phyloP scores from a whole-genome alignment of 2,113 vertebrate genomes.

The Podiceps cristatus region DNA sequence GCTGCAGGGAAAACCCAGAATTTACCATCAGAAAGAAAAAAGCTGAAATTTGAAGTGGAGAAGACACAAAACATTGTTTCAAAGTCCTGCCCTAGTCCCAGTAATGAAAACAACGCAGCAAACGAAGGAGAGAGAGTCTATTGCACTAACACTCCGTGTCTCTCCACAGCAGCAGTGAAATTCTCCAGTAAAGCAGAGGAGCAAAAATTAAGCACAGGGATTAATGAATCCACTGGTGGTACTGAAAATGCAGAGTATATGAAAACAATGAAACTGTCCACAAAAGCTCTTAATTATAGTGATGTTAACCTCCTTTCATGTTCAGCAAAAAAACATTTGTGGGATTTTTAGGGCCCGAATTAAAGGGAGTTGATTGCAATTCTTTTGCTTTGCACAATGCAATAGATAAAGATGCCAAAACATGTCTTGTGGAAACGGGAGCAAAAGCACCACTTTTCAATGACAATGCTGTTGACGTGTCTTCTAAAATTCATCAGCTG shows the following conservation, averaged over 20 bases:
- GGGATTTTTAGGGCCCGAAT: background rate
- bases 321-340: background rate
- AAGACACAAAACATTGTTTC: background rate
- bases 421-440: background rate
- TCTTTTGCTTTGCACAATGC: background rate
- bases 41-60: slow-evolving; percentile 80
- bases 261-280: background rate
- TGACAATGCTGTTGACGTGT: background rate
- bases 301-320: background rate
- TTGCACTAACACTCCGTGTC: background rate
- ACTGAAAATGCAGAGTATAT: background rate
- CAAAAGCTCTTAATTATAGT: background rate
- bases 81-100: background rate
- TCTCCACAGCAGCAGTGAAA: background rate
- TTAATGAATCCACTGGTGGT: background rate
- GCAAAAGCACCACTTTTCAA: background rate
- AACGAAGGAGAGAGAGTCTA: background rate
- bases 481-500: background rate
- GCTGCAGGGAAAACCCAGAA: slow-evolving; percentile 4
- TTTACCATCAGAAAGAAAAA: slow-evolving; percentile 89
- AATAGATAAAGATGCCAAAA: background rate
- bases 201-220: background rate
- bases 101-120: background rate
- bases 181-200: background rate
- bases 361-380: background rate